Evolutionary conservation across 2,113 vertebrate genomes (phyloP).

Genomic region (Camelus bactrianus): DNA sequence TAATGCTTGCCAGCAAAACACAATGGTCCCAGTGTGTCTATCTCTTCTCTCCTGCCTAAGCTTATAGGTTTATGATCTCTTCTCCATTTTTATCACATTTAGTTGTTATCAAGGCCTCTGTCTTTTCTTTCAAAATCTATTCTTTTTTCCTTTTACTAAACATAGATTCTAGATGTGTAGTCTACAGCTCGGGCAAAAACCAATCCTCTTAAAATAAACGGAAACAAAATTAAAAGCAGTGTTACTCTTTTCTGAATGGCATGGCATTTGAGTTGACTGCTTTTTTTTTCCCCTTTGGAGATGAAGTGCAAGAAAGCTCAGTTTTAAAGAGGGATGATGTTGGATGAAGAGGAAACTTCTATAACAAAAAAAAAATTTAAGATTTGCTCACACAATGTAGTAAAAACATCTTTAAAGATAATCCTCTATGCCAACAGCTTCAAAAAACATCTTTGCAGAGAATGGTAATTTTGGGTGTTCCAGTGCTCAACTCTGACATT

Average conservation of each 20-base stretch:
- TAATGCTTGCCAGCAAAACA: background rate
- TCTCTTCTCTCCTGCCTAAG: background rate
- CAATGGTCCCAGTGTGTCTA: background rate
- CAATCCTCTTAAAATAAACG: background rate
- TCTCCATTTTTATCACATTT: background rate
- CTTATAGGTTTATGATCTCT: background rate
- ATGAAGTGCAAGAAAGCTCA: background rate
- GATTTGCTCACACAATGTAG: background rate
- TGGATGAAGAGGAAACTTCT: background rate
- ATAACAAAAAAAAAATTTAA: background rate
- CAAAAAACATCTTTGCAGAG: background rate
- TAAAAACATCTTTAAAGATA: background rate
- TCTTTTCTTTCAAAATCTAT: background rate
- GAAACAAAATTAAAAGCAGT: background rate
- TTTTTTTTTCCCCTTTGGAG: background rate
- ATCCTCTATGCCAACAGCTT: background rate
- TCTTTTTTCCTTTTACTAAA: background rate
- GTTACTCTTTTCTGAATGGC: background rate
- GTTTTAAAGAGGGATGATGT: background rate
- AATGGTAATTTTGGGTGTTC: slow-evolving; percentile 21
- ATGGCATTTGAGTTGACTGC: background rate
- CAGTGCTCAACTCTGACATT: slow-evolving; percentile 46
- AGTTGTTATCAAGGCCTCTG: background rate
- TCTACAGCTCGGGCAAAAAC: background rate
- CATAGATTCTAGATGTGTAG: background rate